Conservation (phyloP, 2,888 invertebrate genomes). For the Aplocera efformata region DNA sequence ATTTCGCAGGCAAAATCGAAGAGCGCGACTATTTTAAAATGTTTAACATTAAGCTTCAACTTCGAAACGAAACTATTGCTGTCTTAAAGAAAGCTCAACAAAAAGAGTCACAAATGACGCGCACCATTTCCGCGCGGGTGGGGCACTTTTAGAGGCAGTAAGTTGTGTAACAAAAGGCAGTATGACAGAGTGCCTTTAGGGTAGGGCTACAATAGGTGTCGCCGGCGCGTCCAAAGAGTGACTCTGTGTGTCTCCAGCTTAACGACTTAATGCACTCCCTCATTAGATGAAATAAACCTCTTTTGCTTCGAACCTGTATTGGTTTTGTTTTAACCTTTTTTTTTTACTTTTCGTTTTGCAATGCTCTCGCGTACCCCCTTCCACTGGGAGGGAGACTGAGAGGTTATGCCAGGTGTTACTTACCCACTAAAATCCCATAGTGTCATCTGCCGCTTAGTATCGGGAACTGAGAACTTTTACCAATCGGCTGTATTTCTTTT, state of each 20-base stretch:
- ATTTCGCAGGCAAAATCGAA: too few relatives aligned
- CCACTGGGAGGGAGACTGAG: too few relatives aligned
- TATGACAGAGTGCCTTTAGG: slow-evolving; percentile 63
- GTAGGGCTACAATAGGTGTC: slow-evolving; percentile 51
- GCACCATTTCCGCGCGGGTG: slow-evolving; percentile 50
- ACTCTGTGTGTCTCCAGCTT: slow-evolving; percentile 47
- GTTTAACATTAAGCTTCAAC: slow-evolving; percentile 4
- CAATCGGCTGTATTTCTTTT: too few relatives aligned
- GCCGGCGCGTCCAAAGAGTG: slow-evolving; percentile 20
- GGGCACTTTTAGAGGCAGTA: slow-evolving; percentile 64
- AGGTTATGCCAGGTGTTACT: too few relatives aligned
- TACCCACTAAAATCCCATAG: too few relatives aligned
- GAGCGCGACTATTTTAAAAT: too few relatives aligned
- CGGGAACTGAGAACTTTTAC: too few relatives aligned
- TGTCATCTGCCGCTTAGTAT: too few relatives aligned
- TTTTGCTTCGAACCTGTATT: background rate
- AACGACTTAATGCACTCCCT: slow-evolving; percentile 66
- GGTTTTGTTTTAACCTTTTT: too few relatives aligned
- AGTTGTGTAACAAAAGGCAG: slow-evolving; percentile 60
- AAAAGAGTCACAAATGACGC: slow-evolving; percentile 42
- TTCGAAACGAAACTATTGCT: slow-evolving; percentile 19
- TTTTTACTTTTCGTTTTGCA: too few relatives aligned
- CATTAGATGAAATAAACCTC: slow-evolving; percentile 35
- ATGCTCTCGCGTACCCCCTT: too few relatives aligned
- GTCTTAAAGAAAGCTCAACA: slow-evolving; percentile 32